phyloP scores from a whole-genome alignment of 2,797 vertebrate species.

The Eremophila alpestris region DNA sequence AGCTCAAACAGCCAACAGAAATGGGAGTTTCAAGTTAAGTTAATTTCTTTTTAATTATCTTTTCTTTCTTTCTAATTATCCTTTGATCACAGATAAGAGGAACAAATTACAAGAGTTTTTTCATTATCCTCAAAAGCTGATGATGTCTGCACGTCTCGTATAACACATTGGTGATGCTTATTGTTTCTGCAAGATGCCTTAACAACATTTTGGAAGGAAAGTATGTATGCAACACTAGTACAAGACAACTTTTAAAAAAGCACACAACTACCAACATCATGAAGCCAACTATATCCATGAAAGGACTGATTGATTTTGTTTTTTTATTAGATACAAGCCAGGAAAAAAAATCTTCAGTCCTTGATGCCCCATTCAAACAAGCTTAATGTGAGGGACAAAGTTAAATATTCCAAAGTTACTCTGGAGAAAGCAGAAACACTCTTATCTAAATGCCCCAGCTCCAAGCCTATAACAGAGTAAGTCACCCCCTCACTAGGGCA shows the following conservation, averaged over 20 bases:
- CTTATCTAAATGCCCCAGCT: background rate
- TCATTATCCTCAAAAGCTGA: conserved; percentile 62
- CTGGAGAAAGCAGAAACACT: background rate
- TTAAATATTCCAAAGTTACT: background rate
- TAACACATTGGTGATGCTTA: conserved; percentile 43
- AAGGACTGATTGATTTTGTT: background rate
- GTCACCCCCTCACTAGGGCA: background rate
- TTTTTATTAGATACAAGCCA: background rate
- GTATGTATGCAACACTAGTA: background rate
- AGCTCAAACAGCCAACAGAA: conserved; percentile 50
- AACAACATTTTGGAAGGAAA: conserved; percentile 23
- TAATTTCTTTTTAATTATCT: conserved; percentile 76
- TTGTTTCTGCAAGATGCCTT: conserved; percentile 39
- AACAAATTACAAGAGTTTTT: conserved; percentile 69
- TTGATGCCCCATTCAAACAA: background rate
- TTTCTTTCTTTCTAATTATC: conserved; percentile 75
- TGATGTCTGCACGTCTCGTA: conserved; percentile 33
- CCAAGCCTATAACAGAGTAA: background rate
- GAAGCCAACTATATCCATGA: background rate
- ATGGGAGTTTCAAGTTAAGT: conserved; percentile 64
- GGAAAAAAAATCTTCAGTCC: background rate
- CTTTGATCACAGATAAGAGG: conserved; percentile 74
- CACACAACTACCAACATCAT: background rate
- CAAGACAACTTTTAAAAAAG: background rate
- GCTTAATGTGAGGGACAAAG: background rate